These are phyloP conservation scores for Cranoglanis bouderius DNA, from an alignment of 2,113 vertebrate genomes.

Conservation along the genomic window DNA sequence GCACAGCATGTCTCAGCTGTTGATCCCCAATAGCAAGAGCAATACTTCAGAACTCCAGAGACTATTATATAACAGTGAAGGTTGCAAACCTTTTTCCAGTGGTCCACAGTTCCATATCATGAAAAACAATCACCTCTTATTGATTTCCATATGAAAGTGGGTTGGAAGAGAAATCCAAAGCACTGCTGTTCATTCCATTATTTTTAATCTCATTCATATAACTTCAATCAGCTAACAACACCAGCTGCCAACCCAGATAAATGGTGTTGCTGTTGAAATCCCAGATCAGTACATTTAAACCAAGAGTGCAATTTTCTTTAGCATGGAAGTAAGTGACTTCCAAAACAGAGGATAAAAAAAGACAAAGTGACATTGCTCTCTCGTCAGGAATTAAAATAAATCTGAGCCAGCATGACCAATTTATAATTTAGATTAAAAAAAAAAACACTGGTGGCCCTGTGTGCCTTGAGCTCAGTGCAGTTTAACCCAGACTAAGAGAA, in stretches of 20 bases:
- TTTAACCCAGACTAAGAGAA: conserved; percentile 43
- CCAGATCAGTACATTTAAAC: conserved; percentile 41
- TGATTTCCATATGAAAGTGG: conserved; percentile 53
- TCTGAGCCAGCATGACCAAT: conserved; percentile 57
- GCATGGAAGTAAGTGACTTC: conserved; percentile 46
- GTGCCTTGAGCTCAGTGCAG: conserved; percentile 38
- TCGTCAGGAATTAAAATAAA: conserved; percentile 52
- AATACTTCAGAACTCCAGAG: conserved; percentile 27
- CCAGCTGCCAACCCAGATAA: conserved; percentile 44
- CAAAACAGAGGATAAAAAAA: conserved; percentile 28
- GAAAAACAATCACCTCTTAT: conserved; percentile 44
- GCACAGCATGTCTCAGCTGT: background rate
- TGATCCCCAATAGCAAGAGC: conserved; percentile 16
- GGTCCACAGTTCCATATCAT: conserved; percentile 32
- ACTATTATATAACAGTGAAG: conserved; percentile 39
- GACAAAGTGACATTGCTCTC: conserved; percentile 25
- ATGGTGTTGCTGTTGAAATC: conserved; percentile 50
- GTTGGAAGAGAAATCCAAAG: conserved; percentile 46
- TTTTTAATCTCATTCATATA: conserved; percentile 35
- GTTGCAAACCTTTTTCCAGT: conserved; percentile 45
- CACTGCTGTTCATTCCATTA: conserved; percentile 30
- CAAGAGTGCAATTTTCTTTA: conserved; percentile 45
- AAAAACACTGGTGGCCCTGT: conserved; percentile 22
- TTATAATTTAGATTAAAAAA: conserved; percentile 56
- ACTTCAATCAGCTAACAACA: conserved; percentile 41